Evolutionary conservation across 2,888 invertebrate species (phyloP).

Genomic region (Teleiodes luculella): DNA sequence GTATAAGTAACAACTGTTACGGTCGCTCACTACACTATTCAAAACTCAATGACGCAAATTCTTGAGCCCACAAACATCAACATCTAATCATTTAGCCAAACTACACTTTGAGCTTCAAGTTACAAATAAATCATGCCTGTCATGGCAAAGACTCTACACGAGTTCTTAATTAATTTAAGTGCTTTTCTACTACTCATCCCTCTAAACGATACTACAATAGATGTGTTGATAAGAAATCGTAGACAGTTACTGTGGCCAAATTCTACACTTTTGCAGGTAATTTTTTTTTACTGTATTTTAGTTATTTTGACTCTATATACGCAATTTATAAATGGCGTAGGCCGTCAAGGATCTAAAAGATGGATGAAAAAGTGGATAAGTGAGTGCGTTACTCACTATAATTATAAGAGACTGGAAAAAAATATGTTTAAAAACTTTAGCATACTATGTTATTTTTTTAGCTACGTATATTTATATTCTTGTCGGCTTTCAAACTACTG

Average conservation of each 20-base stretch:
- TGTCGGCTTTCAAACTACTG: too few relatives aligned
- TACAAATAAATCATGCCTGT: background rate
- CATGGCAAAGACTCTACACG: background rate
- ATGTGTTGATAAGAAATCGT: constrained; percentile 38
- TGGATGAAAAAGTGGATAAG: too few relatives aligned
- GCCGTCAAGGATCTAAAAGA: too few relatives aligned
- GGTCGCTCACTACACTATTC: background rate
- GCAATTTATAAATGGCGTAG: too few relatives aligned
- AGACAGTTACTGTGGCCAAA: constrained; percentile 60
- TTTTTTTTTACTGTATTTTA: constrained; percentile 15
- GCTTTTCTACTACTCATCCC: background rate
- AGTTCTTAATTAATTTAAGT: background rate
- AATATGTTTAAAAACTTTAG: too few relatives aligned
- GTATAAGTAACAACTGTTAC: too few relatives aligned
- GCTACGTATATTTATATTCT: too few relatives aligned
- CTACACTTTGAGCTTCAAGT: background rate
- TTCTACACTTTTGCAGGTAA: constrained; percentile 54
- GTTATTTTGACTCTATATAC: too few relatives aligned
- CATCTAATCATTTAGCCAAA: background rate
- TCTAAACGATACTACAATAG: constrained; percentile 16
- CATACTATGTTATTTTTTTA: too few relatives aligned
- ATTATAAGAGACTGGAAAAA: too few relatives aligned
- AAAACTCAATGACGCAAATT: background rate
- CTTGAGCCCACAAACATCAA: background rate
- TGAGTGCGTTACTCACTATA: too few relatives aligned